Conservation (phyloP, 2,113 vertebrate species). For the Nerophis lumbriciformis region DNA sequence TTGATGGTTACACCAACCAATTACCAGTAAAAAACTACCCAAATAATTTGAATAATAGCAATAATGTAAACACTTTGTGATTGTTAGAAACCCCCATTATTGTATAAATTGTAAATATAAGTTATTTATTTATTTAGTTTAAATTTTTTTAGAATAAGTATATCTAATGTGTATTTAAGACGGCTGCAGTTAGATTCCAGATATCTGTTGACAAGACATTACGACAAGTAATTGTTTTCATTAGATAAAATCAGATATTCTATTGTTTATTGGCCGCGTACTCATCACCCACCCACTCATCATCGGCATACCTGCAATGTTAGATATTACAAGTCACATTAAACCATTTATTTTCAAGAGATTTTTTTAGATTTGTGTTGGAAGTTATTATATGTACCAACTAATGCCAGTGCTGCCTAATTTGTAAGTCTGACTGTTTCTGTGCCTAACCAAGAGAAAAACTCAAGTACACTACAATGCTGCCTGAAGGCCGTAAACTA, state of each 20-base stretch:
- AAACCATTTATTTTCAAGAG: too few species aligned
- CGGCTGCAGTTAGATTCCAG: background rate
- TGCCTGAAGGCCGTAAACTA: background rate
- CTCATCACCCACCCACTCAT: background rate
- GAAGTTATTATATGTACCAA: background rate
- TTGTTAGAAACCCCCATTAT: too few species aligned
- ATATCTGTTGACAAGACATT: background rate
- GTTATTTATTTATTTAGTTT: too few species aligned
- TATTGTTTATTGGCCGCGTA: background rate
- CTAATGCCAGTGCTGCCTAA: background rate
- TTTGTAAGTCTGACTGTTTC: background rate
- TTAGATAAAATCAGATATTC: conserved; percentile 1
- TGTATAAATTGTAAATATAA: too few species aligned
- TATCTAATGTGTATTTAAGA: background rate
- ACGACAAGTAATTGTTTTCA: background rate
- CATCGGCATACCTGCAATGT: background rate
- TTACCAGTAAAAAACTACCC: too few species aligned
- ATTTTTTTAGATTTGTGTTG: background rate
- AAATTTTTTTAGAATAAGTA: background rate
- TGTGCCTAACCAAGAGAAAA: background rate
- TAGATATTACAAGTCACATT: background rate
- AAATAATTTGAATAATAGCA: too few species aligned
- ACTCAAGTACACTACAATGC: background rate
- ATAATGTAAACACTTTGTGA: too few species aligned
- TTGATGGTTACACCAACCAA: too few species aligned